Evolutionary conservation across 2,113 vertebrate species (phyloP), one percentile per base, ranked within the genome.

Genomic region (Bolborhynchus lineola): DNA sequence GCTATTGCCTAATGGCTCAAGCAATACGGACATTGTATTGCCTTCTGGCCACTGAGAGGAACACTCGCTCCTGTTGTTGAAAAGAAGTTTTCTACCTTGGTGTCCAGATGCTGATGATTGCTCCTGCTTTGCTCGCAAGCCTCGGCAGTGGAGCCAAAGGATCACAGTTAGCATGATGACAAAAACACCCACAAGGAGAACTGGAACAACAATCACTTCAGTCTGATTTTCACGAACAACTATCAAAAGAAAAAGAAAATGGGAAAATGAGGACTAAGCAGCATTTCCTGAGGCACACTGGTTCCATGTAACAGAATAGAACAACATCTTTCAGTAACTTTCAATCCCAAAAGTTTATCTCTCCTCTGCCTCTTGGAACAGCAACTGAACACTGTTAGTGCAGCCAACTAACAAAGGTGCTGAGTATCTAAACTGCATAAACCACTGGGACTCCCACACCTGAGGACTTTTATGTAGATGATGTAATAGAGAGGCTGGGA

Each of bases 111-210:
- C 11, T 41, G 53, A 21, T 9, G 65, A 52, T 11, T 31, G 83
- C 59, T 95, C 35, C 41, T 42, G 90, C 63, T 97, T 98, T 17
- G 91, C 83, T 95, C 86, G 92, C 60, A 97, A 87, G 75, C 82
- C 94, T n/a, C 95, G 97, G 67, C 98, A 98, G 64, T 96, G 97
- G n/a, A 98, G 97, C 97, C 98, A 98, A 72, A 98, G 85, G 91
- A 98, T 98, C 78, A 98, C 94, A 5, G 88, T 93, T 25, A 98
- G 87, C 31, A 98, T 47, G 11, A 98, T 96, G 69, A 98, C 90
- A 87, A 98, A 98, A 71, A 55, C 2, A 0, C 94, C 98, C 79
- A 98, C 96, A 13, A 98, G 90, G 52, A 98, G 67, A 57, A 70
- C 77, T 4, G 98, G 98, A 42, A 98, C 63, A 28, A 98, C 84